Percentiles rank a stretch among this genome's conserved stretches.
phyloP scores from a whole-genome alignment of 2,888 invertebrate genomes.

The Anthophora plumipes region DNA sequence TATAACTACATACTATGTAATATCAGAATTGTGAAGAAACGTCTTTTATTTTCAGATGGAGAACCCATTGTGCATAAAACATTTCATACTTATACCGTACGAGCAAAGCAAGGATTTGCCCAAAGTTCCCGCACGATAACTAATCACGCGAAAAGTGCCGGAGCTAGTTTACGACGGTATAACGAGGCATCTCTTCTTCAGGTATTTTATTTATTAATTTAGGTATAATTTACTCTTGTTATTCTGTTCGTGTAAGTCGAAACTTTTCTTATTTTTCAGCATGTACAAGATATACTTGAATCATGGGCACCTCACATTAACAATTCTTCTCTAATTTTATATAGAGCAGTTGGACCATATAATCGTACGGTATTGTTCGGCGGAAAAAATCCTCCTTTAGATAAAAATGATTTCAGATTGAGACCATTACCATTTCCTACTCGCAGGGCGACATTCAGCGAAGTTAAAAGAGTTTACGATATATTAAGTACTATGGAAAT shows the following conservation, averaged over 20 bases:
- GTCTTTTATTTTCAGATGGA: slow-evolving; percentile 79
- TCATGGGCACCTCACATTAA: slow-evolving; percentile 89
- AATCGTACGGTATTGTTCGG: slow-evolving; percentile 91
- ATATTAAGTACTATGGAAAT: slow-evolving; percentile 88
- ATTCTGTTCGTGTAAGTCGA: slow-evolving; percentile 1
- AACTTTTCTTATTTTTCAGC: slow-evolving; percentile 85
- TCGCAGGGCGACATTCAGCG: slow-evolving; percentile 91
- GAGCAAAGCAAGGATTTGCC: slow-evolving; percentile 93
- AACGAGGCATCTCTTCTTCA: slow-evolving; percentile 91
- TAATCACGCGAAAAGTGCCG: slow-evolving; percentile 91
- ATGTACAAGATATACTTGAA: slow-evolving; percentile 90
- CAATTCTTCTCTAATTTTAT: slow-evolving; percentile 90
- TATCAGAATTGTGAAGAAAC: background rate
- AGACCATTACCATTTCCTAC: slow-evolving; percentile 93
- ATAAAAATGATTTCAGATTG: slow-evolving; percentile 87
- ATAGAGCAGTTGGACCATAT: slow-evolving; percentile 90
- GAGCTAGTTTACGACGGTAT: slow-evolving; percentile 91
- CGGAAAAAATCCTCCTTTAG: slow-evolving; percentile 89
- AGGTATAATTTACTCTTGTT: background rate
- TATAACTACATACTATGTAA: background rate
- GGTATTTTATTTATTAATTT: slow-evolving; percentile 84
- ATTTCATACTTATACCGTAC: slow-evolving; percentile 93
- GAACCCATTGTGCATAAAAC: slow-evolving; percentile 90
- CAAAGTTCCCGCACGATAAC: slow-evolving; percentile 88
- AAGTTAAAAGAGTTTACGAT: slow-evolving; percentile 91